Conservation (phyloP, 2,113 vertebrate species). For the Anarrhichthys ocellatus region DNA sequence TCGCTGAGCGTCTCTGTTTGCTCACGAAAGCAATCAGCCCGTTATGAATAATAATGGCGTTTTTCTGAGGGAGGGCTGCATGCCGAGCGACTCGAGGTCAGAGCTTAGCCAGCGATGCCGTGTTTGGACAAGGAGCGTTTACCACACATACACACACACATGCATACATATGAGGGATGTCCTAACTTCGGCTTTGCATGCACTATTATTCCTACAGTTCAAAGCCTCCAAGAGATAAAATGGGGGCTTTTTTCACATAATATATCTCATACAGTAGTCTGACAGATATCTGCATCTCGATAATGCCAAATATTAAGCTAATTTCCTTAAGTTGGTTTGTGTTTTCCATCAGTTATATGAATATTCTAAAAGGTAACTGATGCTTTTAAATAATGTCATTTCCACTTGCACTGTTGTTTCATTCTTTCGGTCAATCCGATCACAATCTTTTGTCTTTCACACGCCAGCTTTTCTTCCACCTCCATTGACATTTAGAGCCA, state of each 20-base stretch:
- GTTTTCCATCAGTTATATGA: not conserved
- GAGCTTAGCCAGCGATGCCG: conserved; percentile 74
- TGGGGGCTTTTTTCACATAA: not conserved
- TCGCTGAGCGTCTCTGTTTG: conserved; percentile 75
- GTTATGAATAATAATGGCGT: conserved; percentile 90
- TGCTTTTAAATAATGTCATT: not conserved
- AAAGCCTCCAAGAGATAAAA: not conserved
- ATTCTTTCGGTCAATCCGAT: no score
- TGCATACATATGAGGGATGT: conserved; percentile 60
- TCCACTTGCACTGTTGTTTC: not conserved
- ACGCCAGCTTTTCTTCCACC: no score
- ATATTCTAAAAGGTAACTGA: not conserved
- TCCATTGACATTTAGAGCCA: no score
- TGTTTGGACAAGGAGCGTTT: conserved; percentile 80
- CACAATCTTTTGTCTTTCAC: no score
- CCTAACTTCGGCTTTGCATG: conserved; percentile 28
- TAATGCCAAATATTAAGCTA: not conserved
- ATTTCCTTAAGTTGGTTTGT: not conserved
- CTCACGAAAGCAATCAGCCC: conserved; percentile 85
- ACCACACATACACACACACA: conserved; percentile 61
- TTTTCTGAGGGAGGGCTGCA: conserved; percentile 85
- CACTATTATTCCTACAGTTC: conserved; percentile 31
- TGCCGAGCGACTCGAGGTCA: conserved; percentile 73
- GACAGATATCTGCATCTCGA: not conserved
- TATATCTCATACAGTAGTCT: not conserved